Percentiles rank a stretch among this genome's conserved stretches.
phyloP scores from a whole-genome alignment of 2,797 vertebrate genomes.

The Scolopax rusticola region DNA sequence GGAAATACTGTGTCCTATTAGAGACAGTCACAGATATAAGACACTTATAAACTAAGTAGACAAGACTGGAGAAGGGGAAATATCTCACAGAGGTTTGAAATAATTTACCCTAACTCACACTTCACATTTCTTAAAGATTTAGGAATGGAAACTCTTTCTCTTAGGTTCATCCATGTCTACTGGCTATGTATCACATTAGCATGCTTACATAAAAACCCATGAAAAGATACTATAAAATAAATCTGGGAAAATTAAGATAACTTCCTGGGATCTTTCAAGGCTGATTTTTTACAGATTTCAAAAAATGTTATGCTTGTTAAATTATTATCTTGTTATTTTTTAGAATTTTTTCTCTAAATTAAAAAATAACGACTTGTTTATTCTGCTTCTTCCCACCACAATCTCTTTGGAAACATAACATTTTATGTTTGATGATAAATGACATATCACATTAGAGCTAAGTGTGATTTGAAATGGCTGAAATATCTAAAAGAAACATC shows the following conservation, averaged over 20 bases:
- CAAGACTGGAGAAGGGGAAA: not conserved
- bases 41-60: not conserved
- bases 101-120: not conserved
- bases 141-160: not conserved
- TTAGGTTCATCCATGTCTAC: not conserved
- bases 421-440: not conserved
- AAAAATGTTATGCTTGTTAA: not conserved
- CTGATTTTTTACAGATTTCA: not conserved
- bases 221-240: not conserved
- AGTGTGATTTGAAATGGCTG: constrained; percentile 18
- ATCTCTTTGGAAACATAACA: not conserved
- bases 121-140: not conserved
- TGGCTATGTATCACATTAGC: not conserved
- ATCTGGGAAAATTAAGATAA: not conserved
- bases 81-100: not conserved
- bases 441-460: not conserved
- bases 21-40: not conserved
- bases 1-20: not conserved
- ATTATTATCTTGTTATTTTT: too few species aligned
- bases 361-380: not conserved
- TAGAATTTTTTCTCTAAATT: not conserved
- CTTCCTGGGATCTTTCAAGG: not conserved
- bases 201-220: not conserved
- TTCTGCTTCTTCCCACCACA: not conserved
- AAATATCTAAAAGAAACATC: not conserved